Evolutionary conservation across 2,797 vertebrate genomes (phyloP).

Genomic region (Coilia nasus): DNA sequence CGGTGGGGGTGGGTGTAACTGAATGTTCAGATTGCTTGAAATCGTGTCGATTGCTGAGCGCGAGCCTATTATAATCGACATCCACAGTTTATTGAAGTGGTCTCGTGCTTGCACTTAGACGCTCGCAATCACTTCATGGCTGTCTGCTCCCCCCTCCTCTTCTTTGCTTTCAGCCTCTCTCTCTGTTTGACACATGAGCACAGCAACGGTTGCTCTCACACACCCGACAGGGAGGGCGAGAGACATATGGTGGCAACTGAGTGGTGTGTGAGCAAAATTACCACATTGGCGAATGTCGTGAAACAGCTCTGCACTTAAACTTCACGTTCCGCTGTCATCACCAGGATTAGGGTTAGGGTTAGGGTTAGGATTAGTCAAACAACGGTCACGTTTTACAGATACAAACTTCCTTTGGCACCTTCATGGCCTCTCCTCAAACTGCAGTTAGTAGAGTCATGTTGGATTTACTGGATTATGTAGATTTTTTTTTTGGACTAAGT

Average conservation of each 20-base stretch:
- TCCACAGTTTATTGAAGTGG: conserved; percentile 46
- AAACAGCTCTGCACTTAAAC: not conserved
- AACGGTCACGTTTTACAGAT: not conserved
- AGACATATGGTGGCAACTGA: conserved; percentile 51
- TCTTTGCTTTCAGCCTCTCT: not conserved
- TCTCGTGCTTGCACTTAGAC: conserved; percentile 25
- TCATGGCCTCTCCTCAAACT: not conserved
- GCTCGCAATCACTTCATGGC: not conserved
- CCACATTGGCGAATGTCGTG: not conserved
- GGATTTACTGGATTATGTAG: conserved; percentile 59
- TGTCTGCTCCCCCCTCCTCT: not conserved
- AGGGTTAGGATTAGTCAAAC: conserved; percentile 7
- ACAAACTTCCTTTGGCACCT: not conserved
- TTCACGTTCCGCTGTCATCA: not conserved
- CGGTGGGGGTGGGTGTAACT: conserved; percentile 32
- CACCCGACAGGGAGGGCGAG: conserved; percentile 30
- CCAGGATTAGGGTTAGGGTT: too few species aligned
- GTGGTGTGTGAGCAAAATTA: conserved; percentile 33
- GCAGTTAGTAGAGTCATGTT: conserved; percentile 42
- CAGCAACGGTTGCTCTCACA: conserved; percentile 37
- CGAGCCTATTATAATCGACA: conserved; percentile 52
- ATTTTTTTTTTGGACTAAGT: too few species aligned
- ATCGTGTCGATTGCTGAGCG: conserved; percentile 39
- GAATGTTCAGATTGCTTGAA: conserved; percentile 31
- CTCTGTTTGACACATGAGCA: not conserved